A percentile compares a stretch with the other conserved stretches of the same genome.
Evolutionary conservation across 2,113 vertebrate species (phyloP).

Genomic region (Myotis yumanensis): DNA sequence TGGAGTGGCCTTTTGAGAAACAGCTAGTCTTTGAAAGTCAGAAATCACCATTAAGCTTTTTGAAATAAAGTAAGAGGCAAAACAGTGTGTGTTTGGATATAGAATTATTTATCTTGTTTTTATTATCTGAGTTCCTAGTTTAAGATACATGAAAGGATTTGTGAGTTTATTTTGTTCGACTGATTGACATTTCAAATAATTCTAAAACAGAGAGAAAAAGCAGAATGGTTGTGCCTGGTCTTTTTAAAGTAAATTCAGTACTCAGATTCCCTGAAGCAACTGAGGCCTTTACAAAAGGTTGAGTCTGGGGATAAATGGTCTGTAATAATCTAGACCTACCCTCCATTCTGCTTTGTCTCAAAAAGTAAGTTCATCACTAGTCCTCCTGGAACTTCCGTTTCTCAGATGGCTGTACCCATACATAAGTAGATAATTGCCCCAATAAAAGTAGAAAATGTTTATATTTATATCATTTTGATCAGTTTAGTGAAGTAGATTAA

Average conservation of each 20-base stretch:
- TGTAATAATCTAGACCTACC: neutral
- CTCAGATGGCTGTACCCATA: neutral
- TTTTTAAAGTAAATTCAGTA: neutral
- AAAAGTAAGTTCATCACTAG: neutral
- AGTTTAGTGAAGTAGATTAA: neutral
- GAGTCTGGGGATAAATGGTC: neutral
- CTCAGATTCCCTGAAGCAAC: neutral
- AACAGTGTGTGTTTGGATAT: slow-evolving; percentile 7
- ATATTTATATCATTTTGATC: neutral
- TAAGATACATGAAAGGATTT: slow-evolving; percentile 16
- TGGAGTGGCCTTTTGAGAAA: neutral
- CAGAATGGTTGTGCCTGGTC: neutral
- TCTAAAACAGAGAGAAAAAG: neutral
- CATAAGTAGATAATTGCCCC: no score
- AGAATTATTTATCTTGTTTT: slow-evolving; percentile 24
- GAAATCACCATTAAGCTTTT: neutral
- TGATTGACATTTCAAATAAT: neutral
- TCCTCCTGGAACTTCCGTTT: neutral
- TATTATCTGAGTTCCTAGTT: neutral
- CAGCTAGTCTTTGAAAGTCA: slow-evolving; percentile 47
- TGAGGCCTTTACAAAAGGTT: neutral
- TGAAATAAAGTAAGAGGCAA: slow-evolving; percentile 26
- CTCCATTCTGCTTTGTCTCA: neutral
- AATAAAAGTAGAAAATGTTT: neutral
- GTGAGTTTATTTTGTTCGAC: neutral